A percentile compares a stretch with the other conserved stretches of the same genome.
Conservation (phyloP, 2,888 invertebrate species). For the Drosophila limbata region DNA sequence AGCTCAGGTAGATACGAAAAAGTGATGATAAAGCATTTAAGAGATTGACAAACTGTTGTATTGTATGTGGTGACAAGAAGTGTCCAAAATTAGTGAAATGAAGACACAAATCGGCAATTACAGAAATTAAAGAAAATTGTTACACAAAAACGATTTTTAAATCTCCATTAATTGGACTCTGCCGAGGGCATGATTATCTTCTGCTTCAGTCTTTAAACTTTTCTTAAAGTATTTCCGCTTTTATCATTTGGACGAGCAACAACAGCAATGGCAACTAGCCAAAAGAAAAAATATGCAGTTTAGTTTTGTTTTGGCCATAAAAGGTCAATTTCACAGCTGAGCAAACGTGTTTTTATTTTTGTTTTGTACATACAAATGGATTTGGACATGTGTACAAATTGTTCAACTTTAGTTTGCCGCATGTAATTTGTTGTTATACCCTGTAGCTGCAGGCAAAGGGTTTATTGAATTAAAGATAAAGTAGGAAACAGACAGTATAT, state of each 20-base stretch:
- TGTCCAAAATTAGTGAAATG: conserved; percentile 24
- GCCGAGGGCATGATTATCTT: conserved; percentile 31
- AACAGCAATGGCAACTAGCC: conserved; percentile 10
- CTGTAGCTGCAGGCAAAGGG: background rate
- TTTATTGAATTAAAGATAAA: background rate
- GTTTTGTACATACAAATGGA: conserved; percentile 22
- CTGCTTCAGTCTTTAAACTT: conserved; percentile 21
- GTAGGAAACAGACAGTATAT: too few relatives aligned
- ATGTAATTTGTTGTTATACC: conserved; percentile 14
- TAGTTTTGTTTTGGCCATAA: conserved; percentile 54
- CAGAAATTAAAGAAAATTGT: conserved; percentile 35
- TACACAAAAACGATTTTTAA: conserved; percentile 27
- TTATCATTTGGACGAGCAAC: conserved; percentile 43
- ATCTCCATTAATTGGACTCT: conserved; percentile 40
- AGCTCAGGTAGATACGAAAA: conserved; percentile 9
- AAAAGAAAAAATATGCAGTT: conserved; percentile 20
- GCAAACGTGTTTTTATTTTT: conserved; percentile 62
- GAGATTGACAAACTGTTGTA: conserved; percentile 11
- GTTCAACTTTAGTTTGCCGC: conserved; percentile 33
- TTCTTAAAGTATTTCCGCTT: conserved; percentile 61
- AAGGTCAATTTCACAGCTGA: conserved; percentile 77
- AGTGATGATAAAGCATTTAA: conserved; percentile 20
- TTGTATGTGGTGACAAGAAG: conserved; percentile 2
- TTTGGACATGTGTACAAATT: conserved; percentile 38
- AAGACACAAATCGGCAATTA: conserved; percentile 19